Evolutionary conservation across 2,113 vertebrate genomes (phyloP), one percentile per base, ranked within the genome.

Genomic region (Cebus imitator): DNA sequence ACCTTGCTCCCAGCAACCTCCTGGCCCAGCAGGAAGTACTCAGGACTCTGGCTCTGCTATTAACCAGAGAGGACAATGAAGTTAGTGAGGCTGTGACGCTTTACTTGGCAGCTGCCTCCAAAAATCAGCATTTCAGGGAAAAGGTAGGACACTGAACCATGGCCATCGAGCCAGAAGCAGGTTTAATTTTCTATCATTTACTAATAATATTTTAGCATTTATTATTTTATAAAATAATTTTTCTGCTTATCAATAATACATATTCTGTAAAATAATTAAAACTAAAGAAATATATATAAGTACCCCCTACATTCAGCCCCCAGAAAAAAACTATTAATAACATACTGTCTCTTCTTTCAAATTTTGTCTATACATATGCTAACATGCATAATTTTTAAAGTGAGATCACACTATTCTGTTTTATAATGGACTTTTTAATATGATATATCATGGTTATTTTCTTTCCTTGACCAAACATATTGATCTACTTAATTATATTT

Each of bases 91-190:
- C 99, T 0, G 98, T 99, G 58, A 98, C 98, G 2, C 97, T 99
- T 8, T 99, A 99, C 98, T 98, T 99, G 97, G 98, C 98, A 35
- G 98, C 99, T 45, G 99, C 99, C 18, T 98, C 99, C 55, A 98
- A 98, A 86, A 98, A 98, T 64, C 96, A 98, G 94, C 98, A 98
- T 95, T 99, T 99, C 98, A 99, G 99, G 98, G 99, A 99, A 98
- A 99, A 99, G 99, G 99, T 99, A 98, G 98, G 99, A 90, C 3
- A 5, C 11, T 37, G 95, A 52, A 10, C 32, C 14, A 0, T 0
- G 11, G 82, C 16, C 18, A 7, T 25, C 37, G 2, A 66, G 18
- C 17, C 43, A 43, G 14, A 55, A 57, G 45, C 12, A 21, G 17
- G 8, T 37, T 73, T 90, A 8, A 12, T 55, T 32, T 79, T n/a